Evolutionary conservation across 2,797 vertebrate genomes (phyloP), one percentile per base, ranked within the genome.

Genomic region (Calcarius lapponicus): DNA sequence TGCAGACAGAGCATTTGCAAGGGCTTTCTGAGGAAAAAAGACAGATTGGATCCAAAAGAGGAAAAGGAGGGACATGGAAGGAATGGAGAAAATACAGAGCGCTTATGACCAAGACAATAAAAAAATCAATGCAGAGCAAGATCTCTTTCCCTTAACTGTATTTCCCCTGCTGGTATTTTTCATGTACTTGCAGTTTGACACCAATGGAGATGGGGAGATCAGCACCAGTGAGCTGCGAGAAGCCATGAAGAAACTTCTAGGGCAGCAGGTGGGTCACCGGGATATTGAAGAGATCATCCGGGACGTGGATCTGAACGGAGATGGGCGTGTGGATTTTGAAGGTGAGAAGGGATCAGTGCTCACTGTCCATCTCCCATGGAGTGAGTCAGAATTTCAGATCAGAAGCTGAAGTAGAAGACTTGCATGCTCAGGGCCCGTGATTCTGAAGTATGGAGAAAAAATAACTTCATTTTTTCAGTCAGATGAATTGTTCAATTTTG

Each of bases 321-420:
- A 99, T 11, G 99, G 99, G 60, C 99, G 98, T 15, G 99, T 99
- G 47, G 99, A 99, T 97, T 99, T 99, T 96, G 99, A 99, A 99
- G 99, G 99, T 99, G 97, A 98, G 97, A 67, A 72, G 72, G 70
- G 51, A 74, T 34, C 40, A 45, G 2, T 0, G 0, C 50, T 93
- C 7, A 0, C 61, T 90, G 83, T 73, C 66, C 56, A 24, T 71
- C 69, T 62, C 13, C 62, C 73, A 36, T 70, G 65, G 18, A 28
- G 9, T 24, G 64, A 82, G 80, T 60, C 76, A 76, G 79, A 80
- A 22, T 43, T 86, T 88, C 50, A 56, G 64, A 73, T 87, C n/a
- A 79, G 85, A 81, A 61, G 22, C 13, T 5, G 71, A 71, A 81
- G 43, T 2, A 1, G 67, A 86, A 80, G 72, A 86, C 89, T 80